Evolutionary conservation across 2,113 vertebrate species (phyloP).

Genomic region (Lagopus muta): DNA sequence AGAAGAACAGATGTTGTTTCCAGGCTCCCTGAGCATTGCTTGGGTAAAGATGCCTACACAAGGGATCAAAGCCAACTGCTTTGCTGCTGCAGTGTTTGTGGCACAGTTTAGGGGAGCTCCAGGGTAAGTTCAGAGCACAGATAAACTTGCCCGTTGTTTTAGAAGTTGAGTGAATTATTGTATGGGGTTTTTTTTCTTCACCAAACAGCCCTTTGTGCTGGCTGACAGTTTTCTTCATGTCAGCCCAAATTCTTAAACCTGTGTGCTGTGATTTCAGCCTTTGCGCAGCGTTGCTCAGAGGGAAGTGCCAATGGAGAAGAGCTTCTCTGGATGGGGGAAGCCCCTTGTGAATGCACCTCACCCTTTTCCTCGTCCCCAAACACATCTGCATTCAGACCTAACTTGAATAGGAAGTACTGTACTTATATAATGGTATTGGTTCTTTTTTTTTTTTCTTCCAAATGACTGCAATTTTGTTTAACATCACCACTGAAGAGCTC

Average conservation of each 20-base stretch:
- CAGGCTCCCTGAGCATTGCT: neutral
- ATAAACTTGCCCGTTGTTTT: neutral
- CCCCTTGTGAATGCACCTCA: neutral
- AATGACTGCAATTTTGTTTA: slow-evolving; percentile 8
- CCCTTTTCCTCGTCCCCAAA: neutral
- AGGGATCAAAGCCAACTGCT: neutral
- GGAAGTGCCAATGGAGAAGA: neutral
- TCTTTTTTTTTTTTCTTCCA: neutral
- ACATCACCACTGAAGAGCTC: neutral
- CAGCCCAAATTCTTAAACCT: neutral
- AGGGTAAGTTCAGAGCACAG: neutral
- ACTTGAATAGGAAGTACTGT: neutral
- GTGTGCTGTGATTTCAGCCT: neutral
- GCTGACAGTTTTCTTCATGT: neutral
- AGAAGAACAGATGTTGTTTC: neutral
- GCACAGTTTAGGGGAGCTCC: fast-evolving
- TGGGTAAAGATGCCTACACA: neutral
- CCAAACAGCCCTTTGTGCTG: neutral
- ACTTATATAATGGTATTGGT: fast-evolving
- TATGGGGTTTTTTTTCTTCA: neutral
- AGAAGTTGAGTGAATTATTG: neutral
- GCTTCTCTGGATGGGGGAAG: neutral
- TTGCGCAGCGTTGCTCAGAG: neutral
- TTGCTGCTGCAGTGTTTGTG: neutral
- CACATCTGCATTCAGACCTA: neutral